A percentile compares a stretch with the other conserved stretches of the same genome.
Conservation (phyloP, 2,888 invertebrate genomes). For the Limnephilus lunatus region DNA sequence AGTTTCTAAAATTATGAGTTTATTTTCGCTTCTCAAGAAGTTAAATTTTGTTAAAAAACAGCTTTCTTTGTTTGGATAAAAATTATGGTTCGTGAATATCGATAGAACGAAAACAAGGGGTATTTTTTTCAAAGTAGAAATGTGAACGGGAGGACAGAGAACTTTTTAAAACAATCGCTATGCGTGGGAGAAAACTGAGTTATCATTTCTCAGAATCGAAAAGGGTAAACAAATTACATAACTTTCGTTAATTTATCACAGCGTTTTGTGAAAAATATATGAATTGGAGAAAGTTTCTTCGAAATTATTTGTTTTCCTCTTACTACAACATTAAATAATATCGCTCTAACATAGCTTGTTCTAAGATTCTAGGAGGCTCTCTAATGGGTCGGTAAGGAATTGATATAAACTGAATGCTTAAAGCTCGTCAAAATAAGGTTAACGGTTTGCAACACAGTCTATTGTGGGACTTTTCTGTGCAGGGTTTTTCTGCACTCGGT, state of each 20-base stretch:
- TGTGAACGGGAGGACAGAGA: background rate
- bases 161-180: background rate
- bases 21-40: background rate
- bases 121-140: background rate
- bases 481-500: no score
- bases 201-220: constrained; percentile 10
- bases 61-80: background rate
- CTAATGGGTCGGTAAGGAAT: no score
- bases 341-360: background rate
- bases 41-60: background rate
- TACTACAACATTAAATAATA: background rate
- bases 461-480: no score
- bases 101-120: background rate
- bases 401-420: no score
- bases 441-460: no score
- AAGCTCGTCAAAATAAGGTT: no score
- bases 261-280: background rate
- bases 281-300: background rate
- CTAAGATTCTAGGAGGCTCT: background rate
- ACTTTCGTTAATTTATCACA: constrained; percentile 9
- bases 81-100: background rate
- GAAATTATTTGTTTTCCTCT: background rate
- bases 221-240: background rate
- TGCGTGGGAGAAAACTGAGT: background rate
- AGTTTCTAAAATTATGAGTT: background rate